Percentiles rank a stretch among this genome's conserved stretches.
Evolutionary conservation across 1,140 invertebrate genomes (phyloP).

Genomic region (Brachionus asplanchnoidis): DNA sequence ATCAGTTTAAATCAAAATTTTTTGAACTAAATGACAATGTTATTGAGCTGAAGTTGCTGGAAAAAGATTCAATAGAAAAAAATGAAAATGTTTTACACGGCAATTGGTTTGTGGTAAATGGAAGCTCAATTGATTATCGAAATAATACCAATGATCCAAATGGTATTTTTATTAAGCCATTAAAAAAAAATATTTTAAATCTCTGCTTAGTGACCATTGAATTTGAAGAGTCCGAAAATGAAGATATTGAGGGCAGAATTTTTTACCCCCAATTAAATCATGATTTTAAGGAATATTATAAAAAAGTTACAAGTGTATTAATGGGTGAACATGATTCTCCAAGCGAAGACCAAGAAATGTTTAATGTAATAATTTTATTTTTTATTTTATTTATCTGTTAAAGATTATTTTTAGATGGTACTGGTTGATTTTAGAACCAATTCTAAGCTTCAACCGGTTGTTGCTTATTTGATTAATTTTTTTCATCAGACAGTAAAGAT

Average conservation of each 20-base stretch:
- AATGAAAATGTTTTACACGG: not conserved
- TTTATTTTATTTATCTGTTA: not conserved
- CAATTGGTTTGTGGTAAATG: not conserved
- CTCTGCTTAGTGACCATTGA: not conserved
- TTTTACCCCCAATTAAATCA: not conserved
- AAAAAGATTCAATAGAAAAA: not conserved
- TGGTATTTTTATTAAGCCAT: not conserved
- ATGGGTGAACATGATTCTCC: not conserved
- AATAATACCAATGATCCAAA: not conserved
- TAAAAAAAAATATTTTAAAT: not conserved
- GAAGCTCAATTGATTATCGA: not conserved
- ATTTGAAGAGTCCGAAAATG: not conserved
- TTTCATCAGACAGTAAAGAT: not conserved
- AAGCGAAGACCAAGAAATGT: not conserved
- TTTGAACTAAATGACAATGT: not conserved
- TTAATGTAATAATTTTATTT: not conserved
- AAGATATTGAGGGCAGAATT: not conserved
- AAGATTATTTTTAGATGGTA: not conserved
- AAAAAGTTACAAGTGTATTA: not conserved
- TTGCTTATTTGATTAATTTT: constrained; percentile 20
- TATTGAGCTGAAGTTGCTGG: not conserved
- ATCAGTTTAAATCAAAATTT: constrained; percentile 25
- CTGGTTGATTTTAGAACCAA: not conserved
- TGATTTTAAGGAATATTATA: constrained; percentile 4
- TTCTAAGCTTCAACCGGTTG: constrained; percentile 9